These are phyloP conservation scores for Boleophthalmus pectinirostris DNA, from an alignment of 2,113 vertebrate species.

Conservation along the genomic window DNA sequence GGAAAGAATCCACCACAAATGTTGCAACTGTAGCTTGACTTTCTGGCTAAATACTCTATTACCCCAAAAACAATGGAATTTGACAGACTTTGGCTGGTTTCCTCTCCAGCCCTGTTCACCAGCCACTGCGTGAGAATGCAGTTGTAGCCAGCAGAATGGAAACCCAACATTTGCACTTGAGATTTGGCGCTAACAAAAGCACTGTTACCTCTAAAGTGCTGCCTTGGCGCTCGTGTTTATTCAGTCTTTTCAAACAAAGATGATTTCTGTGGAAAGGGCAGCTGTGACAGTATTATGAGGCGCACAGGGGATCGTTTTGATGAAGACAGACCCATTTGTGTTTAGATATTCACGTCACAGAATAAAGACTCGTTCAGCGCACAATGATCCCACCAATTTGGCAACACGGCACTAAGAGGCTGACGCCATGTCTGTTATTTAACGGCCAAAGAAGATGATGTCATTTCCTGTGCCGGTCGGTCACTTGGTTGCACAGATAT, in stretches of 20 bases:
- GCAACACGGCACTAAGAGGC: background rate
- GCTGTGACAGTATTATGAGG: conserved; percentile 14
- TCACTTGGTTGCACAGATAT: conserved; percentile 4
- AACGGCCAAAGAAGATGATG: background rate
- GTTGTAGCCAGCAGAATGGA: conserved; percentile 1
- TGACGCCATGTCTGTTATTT: background rate
- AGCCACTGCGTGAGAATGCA: background rate
- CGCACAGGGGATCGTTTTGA: background rate
- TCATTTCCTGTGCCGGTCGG: background rate
- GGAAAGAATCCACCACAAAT: background rate
- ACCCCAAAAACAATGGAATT: background rate
- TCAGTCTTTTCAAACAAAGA: conserved; percentile 15
- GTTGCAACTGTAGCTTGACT: background rate
- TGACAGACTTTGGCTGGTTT: background rate
- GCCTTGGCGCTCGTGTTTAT: background rate
- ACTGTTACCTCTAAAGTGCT: conserved; percentile 2
- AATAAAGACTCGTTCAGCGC: background rate
- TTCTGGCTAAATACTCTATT: background rate
- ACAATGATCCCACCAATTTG: background rate
- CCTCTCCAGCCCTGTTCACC: background rate
- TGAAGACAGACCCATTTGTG: conserved; percentile 6
- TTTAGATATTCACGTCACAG: background rate
- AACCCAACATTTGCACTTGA: conserved; percentile 4
- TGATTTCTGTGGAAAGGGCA: conserved; percentile 4
- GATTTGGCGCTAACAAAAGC: conserved; percentile 8